Conservation (phyloP, 2,797 vertebrate species). For the Argyrosomus regius region DNA sequence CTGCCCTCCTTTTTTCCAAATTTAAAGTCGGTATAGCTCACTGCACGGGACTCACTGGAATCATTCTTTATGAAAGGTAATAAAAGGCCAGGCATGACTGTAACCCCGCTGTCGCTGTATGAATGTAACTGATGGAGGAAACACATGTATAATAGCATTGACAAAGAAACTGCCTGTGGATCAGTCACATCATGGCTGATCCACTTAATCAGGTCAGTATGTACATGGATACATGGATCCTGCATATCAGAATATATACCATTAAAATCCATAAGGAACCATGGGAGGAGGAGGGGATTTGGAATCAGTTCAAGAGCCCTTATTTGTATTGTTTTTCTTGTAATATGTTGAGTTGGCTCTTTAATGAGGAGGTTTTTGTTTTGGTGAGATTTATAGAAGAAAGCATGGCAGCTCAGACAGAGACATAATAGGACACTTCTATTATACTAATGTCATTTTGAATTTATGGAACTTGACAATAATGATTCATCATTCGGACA, state of each 20-base stretch:
- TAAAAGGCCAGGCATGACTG: neutral
- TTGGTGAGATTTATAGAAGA: neutral
- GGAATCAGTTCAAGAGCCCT: neutral
- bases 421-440: neutral
- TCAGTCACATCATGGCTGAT: neutral
- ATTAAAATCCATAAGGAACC: conserved; percentile 12
- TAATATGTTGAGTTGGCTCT: neutral
- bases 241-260: neutral
- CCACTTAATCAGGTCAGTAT: neutral
- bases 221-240: neutral
- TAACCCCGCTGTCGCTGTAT: neutral
- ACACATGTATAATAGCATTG: neutral
- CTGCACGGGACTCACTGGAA: neutral
- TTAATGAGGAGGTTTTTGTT: neutral
- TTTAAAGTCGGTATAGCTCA: neutral
- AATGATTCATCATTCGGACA: neutral
- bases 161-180: neutral
- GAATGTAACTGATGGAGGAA: neutral
- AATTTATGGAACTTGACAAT: neutral
- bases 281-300: neutral
- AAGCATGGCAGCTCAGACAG: neutral
- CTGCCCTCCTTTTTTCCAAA: neutral
- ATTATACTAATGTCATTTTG: neutral
- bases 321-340: neutral
- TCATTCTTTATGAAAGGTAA: neutral